These are phyloP conservation scores for Drosophila peninsularis DNA, from an alignment of 2,888 invertebrate species.

Conservation along the genomic window DNA sequence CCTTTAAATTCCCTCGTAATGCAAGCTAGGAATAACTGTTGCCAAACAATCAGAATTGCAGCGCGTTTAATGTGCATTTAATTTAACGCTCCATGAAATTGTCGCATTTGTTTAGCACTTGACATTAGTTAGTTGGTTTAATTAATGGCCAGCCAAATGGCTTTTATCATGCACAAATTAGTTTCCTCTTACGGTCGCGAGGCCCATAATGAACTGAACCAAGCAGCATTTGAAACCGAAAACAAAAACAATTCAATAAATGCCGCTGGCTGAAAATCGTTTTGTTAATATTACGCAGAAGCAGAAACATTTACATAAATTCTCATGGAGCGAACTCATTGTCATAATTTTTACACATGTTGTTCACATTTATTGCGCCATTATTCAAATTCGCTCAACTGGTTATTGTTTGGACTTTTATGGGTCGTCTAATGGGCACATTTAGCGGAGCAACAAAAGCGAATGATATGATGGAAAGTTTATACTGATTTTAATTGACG, in stretches of 20 bases:
- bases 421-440: background rate
- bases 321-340: constrained; percentile 15
- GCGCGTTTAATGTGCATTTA: constrained; percentile 32
- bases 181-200: constrained; percentile 29
- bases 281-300: constrained; percentile 19
- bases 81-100: constrained; percentile 19
- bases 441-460: background rate
- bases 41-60: constrained; percentile 24
- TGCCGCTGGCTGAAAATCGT: constrained; percentile 27
- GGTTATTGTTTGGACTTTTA: constrained; percentile 8
- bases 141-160: constrained; percentile 57
- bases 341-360: constrained; percentile 17
- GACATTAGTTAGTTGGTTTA: constrained; percentile 38
- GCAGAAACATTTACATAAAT: constrained; percentile 42
- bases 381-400: constrained; percentile 8
- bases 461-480: background rate
- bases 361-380: constrained; percentile 19
- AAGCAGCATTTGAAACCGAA: constrained; percentile 11
- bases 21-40: constrained; percentile 5
- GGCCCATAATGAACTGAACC: constrained; percentile 27
- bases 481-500: too few species aligned
- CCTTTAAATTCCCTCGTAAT: background rate
- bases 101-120: constrained; percentile 19
- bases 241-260: constrained; percentile 38
- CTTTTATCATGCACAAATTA: constrained; percentile 55